A percentile compares a stretch with the other conserved stretches of the same genome.
These are phyloP conservation scores for Eleutherodactylus coqui DNA, from an alignment of 2,797 vertebrate genomes.

Conservation along the genomic window DNA sequence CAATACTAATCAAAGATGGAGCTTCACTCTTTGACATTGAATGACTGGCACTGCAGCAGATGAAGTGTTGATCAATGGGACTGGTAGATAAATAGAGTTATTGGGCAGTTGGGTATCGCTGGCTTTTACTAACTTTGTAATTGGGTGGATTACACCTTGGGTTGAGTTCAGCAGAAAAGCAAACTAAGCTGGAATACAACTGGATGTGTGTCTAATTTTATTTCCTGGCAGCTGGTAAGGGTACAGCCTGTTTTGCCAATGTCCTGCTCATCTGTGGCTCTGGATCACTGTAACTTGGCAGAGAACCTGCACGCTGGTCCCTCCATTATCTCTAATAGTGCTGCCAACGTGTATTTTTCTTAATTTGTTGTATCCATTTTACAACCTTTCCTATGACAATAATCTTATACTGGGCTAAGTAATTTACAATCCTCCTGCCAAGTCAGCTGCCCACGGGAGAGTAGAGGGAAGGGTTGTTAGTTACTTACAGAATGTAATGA, in stretches of 20 bases:
- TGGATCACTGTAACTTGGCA: conserved; percentile 49
- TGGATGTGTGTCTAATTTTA: conserved; percentile 29
- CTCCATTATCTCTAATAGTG: conserved; percentile 50
- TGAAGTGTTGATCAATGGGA: background rate
- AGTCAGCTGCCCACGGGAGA: conserved; percentile 41
- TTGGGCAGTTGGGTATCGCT: background rate
- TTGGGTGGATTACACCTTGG: background rate
- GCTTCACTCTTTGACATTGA: background rate
- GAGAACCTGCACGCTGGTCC: background rate
- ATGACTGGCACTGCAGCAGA: background rate
- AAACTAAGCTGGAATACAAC: conserved; percentile 16
- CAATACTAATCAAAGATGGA: background rate
- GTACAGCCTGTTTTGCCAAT: conserved; percentile 43
- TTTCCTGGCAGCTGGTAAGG: conserved; percentile 29
- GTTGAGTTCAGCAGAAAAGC: background rate
- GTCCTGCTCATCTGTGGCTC: conserved; percentile 43
- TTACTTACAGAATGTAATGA: conserved; percentile 54
- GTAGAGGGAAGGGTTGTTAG: conserved; percentile 24
- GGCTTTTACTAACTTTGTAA: conserved; percentile 24
- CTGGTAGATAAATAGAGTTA: background rate
- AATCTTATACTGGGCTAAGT: conserved; percentile 50
- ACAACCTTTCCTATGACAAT: conserved; percentile 60
- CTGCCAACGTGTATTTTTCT: conserved; percentile 59
- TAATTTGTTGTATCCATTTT: conserved; percentile 64
- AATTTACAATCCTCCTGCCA: conserved; percentile 56